These are phyloP conservation scores for Ormyrus pomaceus DNA, from an alignment of 2,888 invertebrate genomes.

Conservation along the genomic window DNA sequence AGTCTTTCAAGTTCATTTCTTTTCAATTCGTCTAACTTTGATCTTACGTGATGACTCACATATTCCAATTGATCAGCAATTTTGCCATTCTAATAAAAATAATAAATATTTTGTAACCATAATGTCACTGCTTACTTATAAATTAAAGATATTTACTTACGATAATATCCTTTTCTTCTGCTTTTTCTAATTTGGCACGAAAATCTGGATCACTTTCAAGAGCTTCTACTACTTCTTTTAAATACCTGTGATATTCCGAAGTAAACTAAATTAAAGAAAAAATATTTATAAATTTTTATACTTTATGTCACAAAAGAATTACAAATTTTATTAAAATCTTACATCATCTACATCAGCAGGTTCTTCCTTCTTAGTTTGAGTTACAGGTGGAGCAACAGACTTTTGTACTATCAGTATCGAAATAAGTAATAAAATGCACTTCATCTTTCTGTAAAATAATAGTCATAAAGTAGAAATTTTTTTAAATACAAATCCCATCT, in stretches of 20 bases:
- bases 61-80: constrained; percentile 94
- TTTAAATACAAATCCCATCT: too few relatives aligned
- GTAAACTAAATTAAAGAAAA: constrained; percentile 39
- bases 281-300: not conserved
- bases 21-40: constrained; percentile 94
- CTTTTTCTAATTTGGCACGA: constrained; percentile 87
- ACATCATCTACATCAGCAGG: constrained; percentile 65
- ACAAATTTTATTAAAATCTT: constrained; percentile 25
- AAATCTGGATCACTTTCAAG: constrained; percentile 93
- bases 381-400: constrained; percentile 76
- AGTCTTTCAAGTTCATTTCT: constrained; percentile 90
- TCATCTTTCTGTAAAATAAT: constrained; percentile 58
- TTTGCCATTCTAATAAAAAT: constrained; percentile 85
- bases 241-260: constrained; percentile 89
- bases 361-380: constrained; percentile 69
- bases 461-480: too few relatives aligned
- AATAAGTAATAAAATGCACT: constrained; percentile 50
- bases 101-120: constrained; percentile 14
- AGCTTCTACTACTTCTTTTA: constrained; percentile 92
- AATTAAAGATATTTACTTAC: constrained; percentile 77
- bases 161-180: constrained; percentile 88
- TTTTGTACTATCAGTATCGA: constrained; percentile 63
- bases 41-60: constrained; percentile 91
- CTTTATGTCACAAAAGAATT: not conserved
- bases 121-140: constrained; percentile 11